phyloP scores from a whole-genome alignment of 1,140 invertebrate species.

The Drosophila erecta region DNA sequence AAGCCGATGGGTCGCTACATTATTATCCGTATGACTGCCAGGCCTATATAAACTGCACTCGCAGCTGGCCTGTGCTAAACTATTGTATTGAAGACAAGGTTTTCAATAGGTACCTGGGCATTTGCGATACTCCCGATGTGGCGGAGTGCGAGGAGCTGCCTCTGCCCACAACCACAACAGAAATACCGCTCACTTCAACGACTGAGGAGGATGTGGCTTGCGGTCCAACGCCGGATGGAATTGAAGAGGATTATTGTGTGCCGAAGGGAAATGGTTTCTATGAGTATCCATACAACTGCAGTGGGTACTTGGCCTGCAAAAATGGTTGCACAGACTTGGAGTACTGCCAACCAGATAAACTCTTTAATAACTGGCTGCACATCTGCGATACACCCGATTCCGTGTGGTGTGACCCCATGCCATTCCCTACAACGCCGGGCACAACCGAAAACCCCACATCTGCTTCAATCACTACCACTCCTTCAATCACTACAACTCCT shows the following conservation, averaged over 20 bases:
- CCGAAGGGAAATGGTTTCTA: constrained; percentile 60
- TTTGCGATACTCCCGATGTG: constrained; percentile 73
- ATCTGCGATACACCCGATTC: constrained; percentile 70
- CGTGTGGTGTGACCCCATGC: constrained; percentile 37
- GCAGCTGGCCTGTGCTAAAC: constrained; percentile 59
- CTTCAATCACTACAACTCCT: constrained; percentile 1
- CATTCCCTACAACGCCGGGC: constrained; percentile 45
- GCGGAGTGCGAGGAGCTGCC: constrained; percentile 59
- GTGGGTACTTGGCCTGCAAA: constrained; percentile 51
- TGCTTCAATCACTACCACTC: constrained; percentile 6
- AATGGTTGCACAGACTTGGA: constrained; percentile 61
- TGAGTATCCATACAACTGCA: constrained; percentile 59
- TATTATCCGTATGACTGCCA: constrained; percentile 72
- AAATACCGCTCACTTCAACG: constrained; percentile 2
- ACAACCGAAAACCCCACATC: constrained; percentile 5
- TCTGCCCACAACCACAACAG: constrained; percentile 40
- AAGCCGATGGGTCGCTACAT: constrained; percentile 36
- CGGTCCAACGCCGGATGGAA: constrained; percentile 27
- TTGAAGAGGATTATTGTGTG: constrained; percentile 47
- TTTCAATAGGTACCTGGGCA: constrained; percentile 47
- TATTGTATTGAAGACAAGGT: constrained; percentile 60
- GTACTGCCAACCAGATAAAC: constrained; percentile 59
- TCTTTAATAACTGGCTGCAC: constrained; percentile 49
- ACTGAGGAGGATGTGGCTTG: constrained; percentile 40
- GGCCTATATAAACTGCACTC: constrained; percentile 73